phyloP scores from a whole-genome alignment of 1,140 invertebrate species.

The Euschistus heros region DNA sequence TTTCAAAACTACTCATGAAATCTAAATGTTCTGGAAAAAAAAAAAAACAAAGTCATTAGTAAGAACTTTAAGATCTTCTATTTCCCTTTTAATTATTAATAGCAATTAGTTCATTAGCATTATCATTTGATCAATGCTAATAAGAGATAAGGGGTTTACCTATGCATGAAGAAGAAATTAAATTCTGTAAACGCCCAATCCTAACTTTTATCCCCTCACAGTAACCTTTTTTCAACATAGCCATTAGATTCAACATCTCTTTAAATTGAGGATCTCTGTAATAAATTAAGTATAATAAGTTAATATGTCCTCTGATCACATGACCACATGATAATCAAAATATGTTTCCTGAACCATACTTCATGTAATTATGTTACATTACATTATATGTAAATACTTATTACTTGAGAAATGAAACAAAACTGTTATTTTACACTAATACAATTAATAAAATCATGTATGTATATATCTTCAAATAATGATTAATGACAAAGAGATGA shows the following conservation, averaged over 20 bases:
- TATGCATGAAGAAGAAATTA: slow-evolving; percentile 89
- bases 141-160: slow-evolving; percentile 39
- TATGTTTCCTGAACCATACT: no score
- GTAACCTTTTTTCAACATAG: slow-evolving; percentile 93
- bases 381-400: no score
- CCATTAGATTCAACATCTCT: slow-evolving; percentile 91
- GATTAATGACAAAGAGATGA: no score
- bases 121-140: no score
- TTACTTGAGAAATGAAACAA: no score
- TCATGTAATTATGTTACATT: no score
- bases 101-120: no score
- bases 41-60: slow-evolving; percentile 14
- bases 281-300: no score
- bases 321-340: no score
- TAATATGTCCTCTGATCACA: no score
- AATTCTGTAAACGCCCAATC: slow-evolving; percentile 86
- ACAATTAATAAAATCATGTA: slow-evolving; percentile 21
- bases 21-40: slow-evolving; percentile 76
- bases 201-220: slow-evolving; percentile 92
- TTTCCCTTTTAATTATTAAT: not conserved
- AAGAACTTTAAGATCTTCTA: not conserved
- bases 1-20: slow-evolving; percentile 71
- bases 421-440: no score
- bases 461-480: no score
- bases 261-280: slow-evolving; percentile 88